Base-by-base conservation (phyloP, 1,140 invertebrate species). In the Leguminivora glycinivorella region DNA sequence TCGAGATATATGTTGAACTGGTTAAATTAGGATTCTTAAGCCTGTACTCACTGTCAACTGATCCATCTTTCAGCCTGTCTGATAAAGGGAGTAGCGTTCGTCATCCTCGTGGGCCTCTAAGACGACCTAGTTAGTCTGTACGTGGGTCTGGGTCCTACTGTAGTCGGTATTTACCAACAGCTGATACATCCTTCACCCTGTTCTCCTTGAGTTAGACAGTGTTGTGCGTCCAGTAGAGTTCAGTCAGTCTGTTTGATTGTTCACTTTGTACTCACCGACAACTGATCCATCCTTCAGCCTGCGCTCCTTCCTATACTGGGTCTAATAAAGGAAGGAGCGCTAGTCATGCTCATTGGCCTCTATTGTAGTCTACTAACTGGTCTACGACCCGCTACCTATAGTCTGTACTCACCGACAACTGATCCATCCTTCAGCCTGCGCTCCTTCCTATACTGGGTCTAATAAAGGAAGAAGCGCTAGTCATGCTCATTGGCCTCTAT, bases 401-500 rank as follows among this genome's bases (percentile, higher is more conserved):
- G 38, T 40, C 10, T 12, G 38, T 40, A 40, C 38, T 93, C 92
- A 89, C 95, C 95, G 68, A 96, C 93, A 69, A 96, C 95, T 3
- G 95, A 96, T 68, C 96, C 96, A 89, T 97, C 96, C 83, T 96
- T 94, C 0, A 97, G 91, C 67, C 96, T 93, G 84, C 93, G 96
- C 83, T 97, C 96, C 89, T 97, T 97, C 2, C 96, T 96, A 84
- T 95, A 97, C 73, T 96, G 93, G 0, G 97, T 98, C 90, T 97
- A 96, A 84, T 95, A 98, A 70, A 95, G 93, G 91, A 97, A 97
- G 88, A 95, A 96, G 29, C 96, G 12, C 40, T 43, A 12, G 40
- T 95, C 95, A 24, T 96, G 96, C 88, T 97, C 96, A 82, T 98
- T 96, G 14, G 96, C 97, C 89, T 97, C 96, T 77, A 97, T 96